A percentile compares a stretch with the other conserved stretches of the same genome.
These are phyloP conservation scores for Iphiclides podalirius DNA, from an alignment of 2,888 invertebrate species.

Conservation along the genomic window DNA sequence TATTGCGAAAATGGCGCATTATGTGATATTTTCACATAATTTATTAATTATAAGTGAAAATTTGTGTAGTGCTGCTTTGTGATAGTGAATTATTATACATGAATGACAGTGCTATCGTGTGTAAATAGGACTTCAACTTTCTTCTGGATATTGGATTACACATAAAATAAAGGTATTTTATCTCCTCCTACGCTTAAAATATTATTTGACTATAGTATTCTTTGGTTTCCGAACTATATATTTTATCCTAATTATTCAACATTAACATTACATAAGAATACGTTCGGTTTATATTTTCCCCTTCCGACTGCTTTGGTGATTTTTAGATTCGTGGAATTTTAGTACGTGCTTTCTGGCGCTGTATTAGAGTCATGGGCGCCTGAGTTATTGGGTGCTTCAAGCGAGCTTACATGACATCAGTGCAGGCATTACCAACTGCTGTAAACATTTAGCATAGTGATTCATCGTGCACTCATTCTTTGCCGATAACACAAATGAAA, in stretches of 20 bases:
- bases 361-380: conserved; percentile 36
- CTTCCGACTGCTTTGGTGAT: conserved; percentile 29
- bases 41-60: conserved; percentile 72
- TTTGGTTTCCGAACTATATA: conserved; percentile 5
- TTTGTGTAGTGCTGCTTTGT: conserved; percentile 75
- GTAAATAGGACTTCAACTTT: conserved; percentile 72
- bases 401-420: conserved; percentile 68
- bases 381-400: conserved; percentile 38
- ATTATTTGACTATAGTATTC: conserved; percentile 28
- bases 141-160: conserved; percentile 79
- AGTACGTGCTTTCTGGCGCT: conserved; percentile 38
- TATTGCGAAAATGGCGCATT: conserved; percentile 78
- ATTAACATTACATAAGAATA: conserved; percentile 69
- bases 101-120: conserved; percentile 72
- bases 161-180: conserved; percentile 75
- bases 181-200: conserved; percentile 61
- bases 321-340: conserved; percentile 46
- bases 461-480: conserved; percentile 46
- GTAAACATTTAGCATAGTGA: conserved; percentile 61
- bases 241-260: conserved; percentile 28
- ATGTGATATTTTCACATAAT: conserved; percentile 76
- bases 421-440: conserved; percentile 53
- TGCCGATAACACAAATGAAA: conserved; percentile 7
- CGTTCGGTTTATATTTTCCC: conserved; percentile 19
- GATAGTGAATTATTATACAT: conserved; percentile 71